These are phyloP conservation scores for Sebastolobus alascanus DNA, from an alignment of 2,797 vertebrate species.

Conservation along the genomic window DNA sequence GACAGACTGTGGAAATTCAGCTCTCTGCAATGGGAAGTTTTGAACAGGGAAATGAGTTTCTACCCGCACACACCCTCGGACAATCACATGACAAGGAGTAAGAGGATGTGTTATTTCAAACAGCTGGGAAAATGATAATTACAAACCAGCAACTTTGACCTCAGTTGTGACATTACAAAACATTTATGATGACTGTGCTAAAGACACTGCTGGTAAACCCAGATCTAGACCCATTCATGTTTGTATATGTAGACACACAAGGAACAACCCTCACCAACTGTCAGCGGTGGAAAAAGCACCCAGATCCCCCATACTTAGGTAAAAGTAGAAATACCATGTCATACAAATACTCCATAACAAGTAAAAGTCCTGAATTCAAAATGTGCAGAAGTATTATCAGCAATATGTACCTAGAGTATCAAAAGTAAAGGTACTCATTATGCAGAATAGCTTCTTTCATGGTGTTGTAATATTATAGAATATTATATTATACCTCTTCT, in stretches of 20 bases:
- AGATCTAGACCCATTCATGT: neutral
- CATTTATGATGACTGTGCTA: neutral
- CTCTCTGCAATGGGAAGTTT: conserved; percentile 27
- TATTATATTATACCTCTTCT: too few relatives aligned
- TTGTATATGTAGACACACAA: neutral
- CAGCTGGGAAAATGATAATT: neutral
- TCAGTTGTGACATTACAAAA: too few relatives aligned
- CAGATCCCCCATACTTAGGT: neutral
- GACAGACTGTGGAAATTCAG: conserved; percentile 1
- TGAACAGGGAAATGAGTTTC: conserved; percentile 23
- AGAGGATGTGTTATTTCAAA: neutral
- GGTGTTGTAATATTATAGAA: too few relatives aligned
- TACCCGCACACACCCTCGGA: neutral
- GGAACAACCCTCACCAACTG: neutral
- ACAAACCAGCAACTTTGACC: neutral
- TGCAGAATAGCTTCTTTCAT: too few relatives aligned
- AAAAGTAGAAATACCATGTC: neutral
- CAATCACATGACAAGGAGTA: conserved; percentile 3
- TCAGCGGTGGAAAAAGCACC: neutral
- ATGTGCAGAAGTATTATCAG: neutral
- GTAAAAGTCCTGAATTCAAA: neutral
- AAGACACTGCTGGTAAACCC: neutral
- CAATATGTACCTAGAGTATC: neutral
- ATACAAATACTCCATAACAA: neutral
- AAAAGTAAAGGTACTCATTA: too few relatives aligned